These are phyloP conservation scores for Neelides folsomi DNA, from an alignment of 2,888 invertebrate species.

Conservation along the genomic window DNA sequence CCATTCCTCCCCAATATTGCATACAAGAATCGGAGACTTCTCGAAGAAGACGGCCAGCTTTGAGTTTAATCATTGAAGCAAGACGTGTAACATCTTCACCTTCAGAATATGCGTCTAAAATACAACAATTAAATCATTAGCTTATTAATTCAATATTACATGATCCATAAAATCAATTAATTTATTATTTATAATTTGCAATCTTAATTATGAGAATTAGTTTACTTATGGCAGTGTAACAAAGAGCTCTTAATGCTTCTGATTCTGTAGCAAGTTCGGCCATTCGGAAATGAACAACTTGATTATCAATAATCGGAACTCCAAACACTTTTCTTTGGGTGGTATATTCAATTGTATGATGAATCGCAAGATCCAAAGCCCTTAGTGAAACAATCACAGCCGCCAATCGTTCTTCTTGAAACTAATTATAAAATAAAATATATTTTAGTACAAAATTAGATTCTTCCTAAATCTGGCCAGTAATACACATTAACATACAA, in stretches of 20 bases:
- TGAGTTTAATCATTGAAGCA: constrained; percentile 46
- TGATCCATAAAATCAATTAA: background rate
- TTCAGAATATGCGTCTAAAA: constrained; percentile 27
- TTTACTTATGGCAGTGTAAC: constrained; percentile 40
- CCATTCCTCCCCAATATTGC: constrained; percentile 48
- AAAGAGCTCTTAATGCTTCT: constrained; percentile 40
- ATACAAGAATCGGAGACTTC: constrained; percentile 43
- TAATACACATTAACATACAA: no score
- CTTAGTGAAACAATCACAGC: constrained; percentile 34
- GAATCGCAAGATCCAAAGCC: constrained; percentile 18
- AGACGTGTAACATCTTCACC: constrained; percentile 41
- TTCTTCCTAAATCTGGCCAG: no score
- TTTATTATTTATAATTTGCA: background rate
- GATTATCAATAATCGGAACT: constrained; percentile 39
- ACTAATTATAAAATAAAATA: constrained; percentile 38
- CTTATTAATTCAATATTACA: background rate
- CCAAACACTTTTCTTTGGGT: constrained; percentile 41
- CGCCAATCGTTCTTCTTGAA: constrained; percentile 44
- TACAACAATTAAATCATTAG: background rate
- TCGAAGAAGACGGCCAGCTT: constrained; percentile 41
- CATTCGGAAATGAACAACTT: constrained; percentile 42
- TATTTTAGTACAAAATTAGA: no score
- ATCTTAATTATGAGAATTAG: constrained; percentile 7
- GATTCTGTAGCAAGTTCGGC: constrained; percentile 45
- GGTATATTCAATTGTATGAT: constrained; percentile 42